Evolutionary conservation across 2,113 vertebrate genomes (phyloP).

Genomic region (Vanacampus margaritifer): DNA sequence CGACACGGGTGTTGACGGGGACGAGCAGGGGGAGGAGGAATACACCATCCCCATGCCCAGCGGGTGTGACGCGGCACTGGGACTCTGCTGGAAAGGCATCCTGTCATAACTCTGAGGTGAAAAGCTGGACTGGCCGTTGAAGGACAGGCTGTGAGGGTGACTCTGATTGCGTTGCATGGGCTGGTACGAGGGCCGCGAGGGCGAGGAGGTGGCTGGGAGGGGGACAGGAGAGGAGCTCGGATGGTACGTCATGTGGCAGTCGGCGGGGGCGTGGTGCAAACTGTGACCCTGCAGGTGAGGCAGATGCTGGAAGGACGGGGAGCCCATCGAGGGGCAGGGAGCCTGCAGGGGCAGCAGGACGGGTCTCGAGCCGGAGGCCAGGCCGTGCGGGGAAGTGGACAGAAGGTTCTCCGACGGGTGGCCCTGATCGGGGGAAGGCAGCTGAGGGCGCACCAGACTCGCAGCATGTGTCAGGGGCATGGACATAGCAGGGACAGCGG

Average conservation of each 20-base stretch:
- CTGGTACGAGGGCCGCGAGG: constrained; percentile 82
- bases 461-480: constrained; percentile 76
- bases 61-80: constrained; percentile 75
- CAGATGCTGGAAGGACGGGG: constrained; percentile 83
- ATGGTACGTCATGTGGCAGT: constrained; percentile 88
- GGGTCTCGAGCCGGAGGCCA: constrained; percentile 82
- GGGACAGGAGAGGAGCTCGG: constrained; percentile 71
- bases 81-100: constrained; percentile 84
- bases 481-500: constrained; percentile 77
- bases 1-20: constrained; percentile 63
- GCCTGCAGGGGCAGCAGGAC: constrained; percentile 76
- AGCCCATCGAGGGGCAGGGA: constrained; percentile 80
- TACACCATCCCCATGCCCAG: constrained; percentile 85
- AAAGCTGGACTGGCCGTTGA: constrained; percentile 87
- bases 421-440: constrained; percentile 85
- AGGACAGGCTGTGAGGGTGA: constrained; percentile 66
- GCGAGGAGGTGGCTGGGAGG: constrained; percentile 57
- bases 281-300: constrained; percentile 83
- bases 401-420: constrained; percentile 81
- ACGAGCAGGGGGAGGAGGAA: constrained; percentile 76
- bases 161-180: constrained; percentile 80
- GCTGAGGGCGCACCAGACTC: constrained; percentile 76
- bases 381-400: constrained; percentile 80
- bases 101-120: constrained; percentile 83
- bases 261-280: constrained; percentile 79